Evolutionary conservation across 2,797 vertebrate genomes (phyloP).

Genomic region (Oreochromis mossambicus): DNA sequence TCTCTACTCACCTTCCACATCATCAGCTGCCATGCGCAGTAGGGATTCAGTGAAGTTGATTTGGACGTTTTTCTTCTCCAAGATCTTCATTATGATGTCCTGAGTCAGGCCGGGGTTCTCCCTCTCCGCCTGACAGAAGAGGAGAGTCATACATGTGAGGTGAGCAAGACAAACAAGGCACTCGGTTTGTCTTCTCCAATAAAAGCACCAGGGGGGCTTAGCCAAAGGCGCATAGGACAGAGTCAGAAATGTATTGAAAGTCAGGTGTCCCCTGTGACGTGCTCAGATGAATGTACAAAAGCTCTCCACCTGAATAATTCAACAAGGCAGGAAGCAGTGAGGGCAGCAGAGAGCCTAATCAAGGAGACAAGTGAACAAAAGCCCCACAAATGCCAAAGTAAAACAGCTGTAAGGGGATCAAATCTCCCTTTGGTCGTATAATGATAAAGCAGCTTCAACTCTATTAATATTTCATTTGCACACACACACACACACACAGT

Average conservation of each 20-base stretch:
- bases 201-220: neutral
- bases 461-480: constrained; percentile 40
- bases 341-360: constrained; percentile 8
- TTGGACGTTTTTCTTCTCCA: constrained; percentile 98
- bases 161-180: neutral
- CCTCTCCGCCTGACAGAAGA: constrained; percentile 86
- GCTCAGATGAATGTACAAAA: constrained; percentile 18
- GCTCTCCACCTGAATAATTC: constrained; percentile 38
- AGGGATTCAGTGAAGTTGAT: constrained; percentile 98
- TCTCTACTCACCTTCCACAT: constrained; percentile 85
- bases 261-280: neutral
- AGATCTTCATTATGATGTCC: constrained; percentile 98
- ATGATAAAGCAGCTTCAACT: neutral
- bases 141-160: neutral
- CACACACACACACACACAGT: neutral
- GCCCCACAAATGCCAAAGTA: constrained; percentile 15
- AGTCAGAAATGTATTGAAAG: neutral
- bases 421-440: constrained; percentile 8
- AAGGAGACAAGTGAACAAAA: constrained; percentile 28
- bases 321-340: neutral
- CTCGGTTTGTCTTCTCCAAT: neutral
- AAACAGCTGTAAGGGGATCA: constrained; percentile 40
- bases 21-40: constrained; percentile 96
- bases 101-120: constrained; percentile 98
- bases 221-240: neutral